Percentiles rank a stretch among this genome's conserved stretches.
Conservation (phyloP, 2,113 vertebrate species). For the Rhagologus leucostigma region DNA sequence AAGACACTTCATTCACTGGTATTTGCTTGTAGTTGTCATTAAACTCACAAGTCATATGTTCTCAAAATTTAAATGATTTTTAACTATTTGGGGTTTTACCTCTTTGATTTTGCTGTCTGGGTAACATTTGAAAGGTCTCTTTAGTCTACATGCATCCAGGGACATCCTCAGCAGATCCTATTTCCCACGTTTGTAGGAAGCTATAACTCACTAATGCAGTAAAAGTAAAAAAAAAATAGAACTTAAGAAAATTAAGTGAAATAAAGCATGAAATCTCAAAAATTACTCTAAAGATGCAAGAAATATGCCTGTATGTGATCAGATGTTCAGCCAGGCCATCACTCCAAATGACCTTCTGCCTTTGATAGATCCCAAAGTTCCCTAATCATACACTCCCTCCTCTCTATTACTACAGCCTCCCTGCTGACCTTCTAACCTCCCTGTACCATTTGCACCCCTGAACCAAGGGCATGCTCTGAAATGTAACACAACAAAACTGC, state of each 20-base stretch:
- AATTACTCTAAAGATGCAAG: not conserved
- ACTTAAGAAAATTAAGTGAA: not conserved
- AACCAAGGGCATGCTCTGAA: slow-evolving; percentile 13
- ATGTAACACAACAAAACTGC: slow-evolving; percentile 30
- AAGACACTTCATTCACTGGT: not conserved
- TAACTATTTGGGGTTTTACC: not conserved
- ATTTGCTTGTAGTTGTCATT: not conserved
- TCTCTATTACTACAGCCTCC: slow-evolving; percentile 41
- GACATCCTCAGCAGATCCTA: not conserved
- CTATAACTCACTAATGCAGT: not conserved
- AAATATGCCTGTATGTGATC: not conserved
- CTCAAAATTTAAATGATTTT: not conserved
- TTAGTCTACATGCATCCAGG: not conserved
- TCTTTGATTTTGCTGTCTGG: not conserved
- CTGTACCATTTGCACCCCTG: slow-evolving; percentile 27
- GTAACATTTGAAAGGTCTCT: not conserved
- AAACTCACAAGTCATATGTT: not conserved
- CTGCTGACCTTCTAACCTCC: slow-evolving; percentile 36
- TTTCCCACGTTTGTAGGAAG: not conserved
- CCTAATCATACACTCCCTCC: slow-evolving; percentile 23
- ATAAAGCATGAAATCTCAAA: not conserved
- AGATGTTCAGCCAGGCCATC: slow-evolving; percentile 9
- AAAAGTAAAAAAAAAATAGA: not conserved
- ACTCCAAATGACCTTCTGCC: slow-evolving; percentile 17
- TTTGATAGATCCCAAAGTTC: slow-evolving; percentile 22